phyloP scores from a whole-genome alignment of 2,113 vertebrate genomes.

The Ranitomeya imitator region DNA sequence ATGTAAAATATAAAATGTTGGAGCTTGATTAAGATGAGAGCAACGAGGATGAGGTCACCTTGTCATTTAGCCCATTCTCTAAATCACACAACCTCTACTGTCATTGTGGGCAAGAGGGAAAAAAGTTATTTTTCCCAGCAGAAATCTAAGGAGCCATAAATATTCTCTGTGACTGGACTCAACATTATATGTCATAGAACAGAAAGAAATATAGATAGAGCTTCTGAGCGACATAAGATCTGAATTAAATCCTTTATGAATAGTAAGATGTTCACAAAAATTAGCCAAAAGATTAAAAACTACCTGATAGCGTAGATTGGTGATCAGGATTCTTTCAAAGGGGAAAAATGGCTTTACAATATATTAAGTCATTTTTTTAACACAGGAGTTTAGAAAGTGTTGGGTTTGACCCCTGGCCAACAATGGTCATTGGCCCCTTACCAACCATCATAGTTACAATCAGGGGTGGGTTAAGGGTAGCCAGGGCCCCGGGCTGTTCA shows the following conservation, averaged over 20 bases:
- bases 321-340: neutral
- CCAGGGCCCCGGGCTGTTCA: too few species aligned
- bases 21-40: slow-evolving; percentile 54
- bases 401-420: neutral
- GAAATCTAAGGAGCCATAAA: slow-evolving; percentile 57
- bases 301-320: neutral
- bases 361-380: neutral
- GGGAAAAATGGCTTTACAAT: too few species aligned
- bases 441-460: neutral
- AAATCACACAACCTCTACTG: slow-evolving; percentile 57
- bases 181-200: slow-evolving; percentile 48
- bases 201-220: slow-evolving; percentile 53
- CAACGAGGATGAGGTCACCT: slow-evolving; percentile 56
- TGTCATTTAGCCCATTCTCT: slow-evolving; percentile 56
- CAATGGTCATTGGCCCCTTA: neutral
- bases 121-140: slow-evolving; percentile 58
- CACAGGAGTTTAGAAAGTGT: neutral
- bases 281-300: slow-evolving; percentile 25
- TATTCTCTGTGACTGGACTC: slow-evolving; percentile 45
- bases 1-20: slow-evolving; percentile 12
- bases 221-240: slow-evolving; percentile 14
- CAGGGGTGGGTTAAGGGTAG: too few species aligned
- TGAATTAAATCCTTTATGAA: slow-evolving; percentile 21
- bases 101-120: slow-evolving; percentile 46
- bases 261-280: slow-evolving; percentile 25